These are phyloP conservation scores for Galeopterus variegatus DNA, from an alignment of 2,113 vertebrate genomes.

Conservation along the genomic window DNA sequence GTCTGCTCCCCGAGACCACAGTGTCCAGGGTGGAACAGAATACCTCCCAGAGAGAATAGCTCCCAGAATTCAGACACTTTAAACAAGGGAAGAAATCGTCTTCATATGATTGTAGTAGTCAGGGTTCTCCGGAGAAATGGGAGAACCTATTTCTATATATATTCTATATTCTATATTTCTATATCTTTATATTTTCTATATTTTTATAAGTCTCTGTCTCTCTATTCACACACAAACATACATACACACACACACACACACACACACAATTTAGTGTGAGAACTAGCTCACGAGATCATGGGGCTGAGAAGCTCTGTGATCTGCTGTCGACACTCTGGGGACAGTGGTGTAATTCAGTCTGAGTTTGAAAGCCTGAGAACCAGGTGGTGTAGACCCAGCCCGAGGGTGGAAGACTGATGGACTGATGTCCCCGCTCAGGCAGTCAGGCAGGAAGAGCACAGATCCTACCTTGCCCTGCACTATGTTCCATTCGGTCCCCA, in stretches of 20 bases:
- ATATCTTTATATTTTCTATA: too few species aligned
- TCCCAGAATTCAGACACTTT: background rate
- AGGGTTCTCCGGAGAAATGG: background rate
- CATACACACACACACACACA: background rate
- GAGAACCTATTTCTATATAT: too few species aligned
- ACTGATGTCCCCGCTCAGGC: rapidly evolving
- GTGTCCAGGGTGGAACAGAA: too few species aligned
- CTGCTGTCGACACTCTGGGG: background rate
- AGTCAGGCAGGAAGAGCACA: background rate
- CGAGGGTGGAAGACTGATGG: background rate
- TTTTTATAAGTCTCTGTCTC: too few species aligned
- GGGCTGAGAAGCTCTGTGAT: background rate
- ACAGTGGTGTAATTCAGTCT: background rate
- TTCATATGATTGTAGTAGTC: background rate
- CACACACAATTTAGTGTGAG: background rate
- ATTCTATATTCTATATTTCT: too few species aligned
- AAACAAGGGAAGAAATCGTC: too few species aligned
- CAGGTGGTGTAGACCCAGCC: background rate
- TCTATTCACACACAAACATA: background rate
- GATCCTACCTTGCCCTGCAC: background rate
- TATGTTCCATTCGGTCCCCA: background rate
- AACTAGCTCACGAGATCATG: background rate
- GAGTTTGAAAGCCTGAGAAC: background rate
- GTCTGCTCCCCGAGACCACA: too few species aligned
- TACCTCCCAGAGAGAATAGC: background rate